Evolutionary conservation across 1,140 invertebrate species (phyloP), one percentile per base, ranked within the genome.

Genomic region (Euschistus heros): DNA sequence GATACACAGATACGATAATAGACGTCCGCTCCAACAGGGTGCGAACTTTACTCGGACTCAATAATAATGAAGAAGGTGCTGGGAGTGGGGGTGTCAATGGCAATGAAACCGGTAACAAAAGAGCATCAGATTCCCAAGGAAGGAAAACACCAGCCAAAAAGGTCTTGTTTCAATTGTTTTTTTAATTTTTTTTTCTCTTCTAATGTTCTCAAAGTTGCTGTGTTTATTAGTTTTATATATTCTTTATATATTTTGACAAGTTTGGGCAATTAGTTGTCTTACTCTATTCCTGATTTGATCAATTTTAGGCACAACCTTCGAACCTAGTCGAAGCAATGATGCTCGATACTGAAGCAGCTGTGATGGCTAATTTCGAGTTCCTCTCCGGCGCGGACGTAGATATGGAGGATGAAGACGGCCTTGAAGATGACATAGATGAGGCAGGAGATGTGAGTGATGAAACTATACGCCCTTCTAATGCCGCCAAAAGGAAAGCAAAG

Each of bases 1-100:
- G 97, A 26, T 99, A 98, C 77, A 96, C 95, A 71, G 97, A 99
- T 76, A 95, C 94, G 73, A 98, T 99, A 71, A 92, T 99, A 73
- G 95, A 99, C 81, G 93, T 98, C 59, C 85, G 97, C 73, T 97
- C 94, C 68, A 97, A 96, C 74, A 82, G 95, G 74, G 94, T 98
- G 20, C 83, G 94, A 65, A 91, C 92, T 52, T 79, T 98, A 66
- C 81, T 98, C 60, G 94, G 94, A 13, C 77, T 94, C 62, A 91
- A 91, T 75, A 90, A 89, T 77, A 89, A 91, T 75, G 81, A 86
- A 52, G 87, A 90, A 74, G 87, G 90, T 67, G 22, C 54, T 10
- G 54, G 54, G 8, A 7, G n/a, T 20, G 24, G 54, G 26, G 88
- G 69, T 15, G 67, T 67, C 0, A 64, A 67, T 54, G 66, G 66